These are phyloP conservation scores for Lucilia cuprina DNA, from an alignment of 1,140 invertebrate genomes.

Conservation along the genomic window DNA sequence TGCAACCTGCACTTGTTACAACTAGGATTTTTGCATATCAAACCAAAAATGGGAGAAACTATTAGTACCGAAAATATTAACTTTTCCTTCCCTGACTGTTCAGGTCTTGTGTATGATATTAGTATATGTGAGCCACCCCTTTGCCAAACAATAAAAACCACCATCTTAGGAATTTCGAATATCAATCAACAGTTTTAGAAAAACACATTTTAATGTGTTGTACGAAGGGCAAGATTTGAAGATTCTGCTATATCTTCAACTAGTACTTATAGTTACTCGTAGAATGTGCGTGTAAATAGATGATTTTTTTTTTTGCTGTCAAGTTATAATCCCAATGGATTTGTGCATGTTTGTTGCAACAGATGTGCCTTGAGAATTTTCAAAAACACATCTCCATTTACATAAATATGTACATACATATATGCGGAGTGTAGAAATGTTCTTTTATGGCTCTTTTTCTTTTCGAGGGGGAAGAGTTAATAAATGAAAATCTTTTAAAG, in stretches of 20 bases:
- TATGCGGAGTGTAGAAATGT: not conserved
- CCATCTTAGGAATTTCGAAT: conserved; percentile 13
- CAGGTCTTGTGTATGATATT: not conserved
- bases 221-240: not conserved
- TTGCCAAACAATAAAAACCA: conserved; percentile 6
- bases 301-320: conserved; percentile 1
- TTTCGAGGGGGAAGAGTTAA: not conserved
- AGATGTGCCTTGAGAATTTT: conserved; percentile 9
- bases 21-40: too few relatives aligned
- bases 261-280: not conserved
- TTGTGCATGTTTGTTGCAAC: conserved; percentile 7
- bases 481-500: conserved; percentile 1
- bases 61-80: too few relatives aligned
- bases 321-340: conserved; percentile 17
- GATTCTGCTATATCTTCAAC: not conserved
- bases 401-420: not conserved
- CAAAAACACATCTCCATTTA: not conserved
- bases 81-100: not conserved
- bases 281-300: conserved; percentile 8
- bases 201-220: conserved; percentile 20
- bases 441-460: not conserved
- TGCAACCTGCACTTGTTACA: too few relatives aligned
- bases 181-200: conserved; percentile 28
- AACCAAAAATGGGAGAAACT: too few relatives aligned
- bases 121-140: not conserved